Base-by-base conservation (phyloP, 35 echinoderm and acorn worm genomes). In the Heliocidaris erythrogramma region DNA sequence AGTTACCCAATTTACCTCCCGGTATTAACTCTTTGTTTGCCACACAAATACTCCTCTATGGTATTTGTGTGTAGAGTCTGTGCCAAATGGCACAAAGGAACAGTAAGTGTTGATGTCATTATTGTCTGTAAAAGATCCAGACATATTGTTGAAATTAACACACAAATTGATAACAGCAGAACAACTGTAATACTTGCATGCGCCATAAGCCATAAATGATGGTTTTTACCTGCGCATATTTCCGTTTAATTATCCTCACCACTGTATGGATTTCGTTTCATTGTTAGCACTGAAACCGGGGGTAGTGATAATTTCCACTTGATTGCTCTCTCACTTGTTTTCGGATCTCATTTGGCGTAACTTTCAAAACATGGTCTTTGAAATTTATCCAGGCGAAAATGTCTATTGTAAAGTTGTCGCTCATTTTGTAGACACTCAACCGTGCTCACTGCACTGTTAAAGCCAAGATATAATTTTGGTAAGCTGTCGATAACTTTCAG, bases 311-410 rank as follows among this genome's bases (percentile, higher is more conserved):
- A n/a, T 78, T 78, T 78, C 65, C 65, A 78, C 6, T 24, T 18
- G 18, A 78, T 78, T 78, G 50, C 13, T 27, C 27, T 78, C 27
- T 21, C 65, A 78, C 65, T 78, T n/a, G 65, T 78, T 78, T 27
- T 78, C 65, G 7, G 65, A 27, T 78, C 65, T 78, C 65, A 78
- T 78, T 78, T 78, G 21, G 65, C 6, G 5, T 27, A 78, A 27
- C n/a, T 78, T 78, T 78, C 65, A 78, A 78, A 78, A 78, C 65
- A 78, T 27, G 65, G 21, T 78, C 65, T 78, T 78, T 78, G 21
- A 78, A 78, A 78, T 78, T n/a, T n/a, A 78, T n/a, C 65, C 65
- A 78, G 65, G 65, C 65, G 65, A 78, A 78, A n/a, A 78, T 78
- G 18, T n/a, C 65, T 29, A 78, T n/a, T 78, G 65, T 78, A 27